Evolutionary conservation across 2,888 invertebrate species (phyloP), one percentile per base, ranked within the genome.

Genomic region (Eilema depressum): DNA sequence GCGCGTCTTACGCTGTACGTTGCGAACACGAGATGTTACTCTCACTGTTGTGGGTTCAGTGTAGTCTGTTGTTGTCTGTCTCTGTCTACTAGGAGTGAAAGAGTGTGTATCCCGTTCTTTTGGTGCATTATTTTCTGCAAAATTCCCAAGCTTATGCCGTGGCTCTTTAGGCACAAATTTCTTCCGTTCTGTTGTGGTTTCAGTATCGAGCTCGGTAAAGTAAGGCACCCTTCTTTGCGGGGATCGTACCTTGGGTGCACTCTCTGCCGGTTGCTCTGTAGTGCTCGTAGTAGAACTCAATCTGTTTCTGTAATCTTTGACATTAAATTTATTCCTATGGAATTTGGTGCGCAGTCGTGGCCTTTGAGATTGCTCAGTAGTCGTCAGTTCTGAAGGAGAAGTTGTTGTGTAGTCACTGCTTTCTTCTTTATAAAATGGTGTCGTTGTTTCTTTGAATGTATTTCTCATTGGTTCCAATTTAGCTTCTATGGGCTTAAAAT

Each of bases 241-340:
- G 83, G 92, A 95, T 82, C 96, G 88, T 11, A 93, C 57, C 85
- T 95, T 95, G 1, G 93, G 88, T 23, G 90, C 89, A 30, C 90
- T 86, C 76, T 91, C 92, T 17, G 75, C 74, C 0, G 92, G 80
- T 74, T 89, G 92, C 75, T 95, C 95, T 25, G 94, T 93, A 28
- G 93, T 92, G 66, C 92, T 92, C 11, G 96, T 95, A 0, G 96
- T 96, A 0, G 96, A 95, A 80, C 96, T 96, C 66, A 97, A 88
- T 74, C 97, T 93, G 79, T 96, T 97, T 84, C 96, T 96, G 86
- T 97, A 97, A 77, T 97, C 97, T 89, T 97, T 97, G 5, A 97
- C 96, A 85, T 97, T 98, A 87, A 97, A 97, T 77, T 97, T 94
- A 1, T 97, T 97, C 67, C 97, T 93, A 66, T 96, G 97, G 75